Percentiles rank a stretch among this genome's conserved stretches.
Evolutionary conservation across 2,888 invertebrate species (phyloP).

Genomic region (Latrodectus hesperus): DNA sequence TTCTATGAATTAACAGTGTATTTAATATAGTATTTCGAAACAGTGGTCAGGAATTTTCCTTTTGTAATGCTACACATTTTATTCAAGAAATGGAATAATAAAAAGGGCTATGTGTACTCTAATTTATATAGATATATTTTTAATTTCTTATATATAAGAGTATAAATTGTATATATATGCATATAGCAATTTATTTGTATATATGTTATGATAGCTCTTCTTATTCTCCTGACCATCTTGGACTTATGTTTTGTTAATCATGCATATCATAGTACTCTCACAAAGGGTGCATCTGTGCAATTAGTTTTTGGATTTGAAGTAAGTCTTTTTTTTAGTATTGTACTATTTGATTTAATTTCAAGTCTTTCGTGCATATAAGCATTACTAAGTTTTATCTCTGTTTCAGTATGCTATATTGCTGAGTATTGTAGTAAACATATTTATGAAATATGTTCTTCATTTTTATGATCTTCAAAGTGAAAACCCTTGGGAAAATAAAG

Average conservation of each 20-base stretch:
- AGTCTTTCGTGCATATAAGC: not conserved
- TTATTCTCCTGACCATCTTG: slow-evolving; percentile 85
- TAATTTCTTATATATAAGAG: no score
- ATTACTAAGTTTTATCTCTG: not conserved
- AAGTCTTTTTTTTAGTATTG: slow-evolving; percentile 14
- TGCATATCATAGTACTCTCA: slow-evolving; percentile 93
- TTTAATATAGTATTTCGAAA: no score
- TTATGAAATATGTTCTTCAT: slow-evolving; percentile 92
- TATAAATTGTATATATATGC: not conserved
- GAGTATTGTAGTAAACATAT: slow-evolving; percentile 92
- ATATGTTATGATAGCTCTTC: slow-evolving; percentile 77
- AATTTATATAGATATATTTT: no score
- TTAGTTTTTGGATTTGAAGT: slow-evolving; percentile 93
- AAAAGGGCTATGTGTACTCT: no score
- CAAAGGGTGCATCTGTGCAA: slow-evolving; percentile 97
- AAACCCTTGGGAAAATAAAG: slow-evolving; percentile 99
- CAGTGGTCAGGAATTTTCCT: no score
- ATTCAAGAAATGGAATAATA: no score
- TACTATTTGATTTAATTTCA: not conserved
- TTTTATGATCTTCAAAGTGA: slow-evolving; percentile 92
- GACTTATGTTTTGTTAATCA: slow-evolving; percentile 93
- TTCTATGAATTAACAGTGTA: no score
- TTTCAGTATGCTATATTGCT: slow-evolving; percentile 91
- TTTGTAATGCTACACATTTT: no score
- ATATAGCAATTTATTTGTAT: not conserved